phyloP scores from a whole-genome alignment of 2,113 vertebrate species.

The Osmerus mordax region DNA sequence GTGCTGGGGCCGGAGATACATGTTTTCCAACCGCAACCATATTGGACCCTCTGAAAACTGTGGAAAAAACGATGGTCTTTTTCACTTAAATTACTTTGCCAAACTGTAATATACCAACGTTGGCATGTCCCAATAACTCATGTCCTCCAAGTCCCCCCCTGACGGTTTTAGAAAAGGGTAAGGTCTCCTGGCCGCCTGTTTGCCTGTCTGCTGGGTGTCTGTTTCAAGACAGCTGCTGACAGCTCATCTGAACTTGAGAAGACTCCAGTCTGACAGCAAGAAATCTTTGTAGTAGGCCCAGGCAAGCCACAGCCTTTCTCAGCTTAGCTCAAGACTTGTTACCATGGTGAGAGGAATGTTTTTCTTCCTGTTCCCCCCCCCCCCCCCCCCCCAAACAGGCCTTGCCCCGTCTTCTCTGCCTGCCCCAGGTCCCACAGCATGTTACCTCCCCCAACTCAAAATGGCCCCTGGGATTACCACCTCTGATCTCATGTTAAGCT shows the following conservation, averaged over 20 bases:
- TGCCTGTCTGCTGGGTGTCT: constrained; percentile 45
- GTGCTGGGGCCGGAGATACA: too few species aligned
- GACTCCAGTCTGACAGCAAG: constrained; percentile 48
- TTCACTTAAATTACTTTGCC: neutral
- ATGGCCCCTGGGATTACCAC: constrained; percentile 39
- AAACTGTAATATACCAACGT: too few species aligned
- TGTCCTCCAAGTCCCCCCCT: constrained; percentile 56
- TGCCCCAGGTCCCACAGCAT: constrained; percentile 14
- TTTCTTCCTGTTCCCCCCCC: neutral
- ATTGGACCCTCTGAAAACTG: neutral
- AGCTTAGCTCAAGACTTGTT: constrained; percentile 9
- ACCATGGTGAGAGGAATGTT: constrained; percentile 10
- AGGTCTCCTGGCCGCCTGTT: constrained; percentile 44
- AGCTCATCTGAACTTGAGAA: constrained; percentile 67
- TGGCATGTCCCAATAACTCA: too few species aligned
- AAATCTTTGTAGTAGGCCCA: constrained; percentile 46
- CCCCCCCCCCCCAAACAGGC: neutral
- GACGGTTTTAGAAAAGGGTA: constrained; percentile 60
- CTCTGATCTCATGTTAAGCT: constrained; percentile 31
- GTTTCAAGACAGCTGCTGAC: constrained; percentile 73
- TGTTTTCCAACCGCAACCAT: neutral
- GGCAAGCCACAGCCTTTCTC: constrained; percentile 28
- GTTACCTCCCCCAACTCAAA: constrained; percentile 24
- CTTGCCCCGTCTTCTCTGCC: neutral
- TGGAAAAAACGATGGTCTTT: too few species aligned